Evolutionary conservation across 2,113 vertebrate genomes (phyloP).

Genomic region (Crotalus horridus): DNA sequence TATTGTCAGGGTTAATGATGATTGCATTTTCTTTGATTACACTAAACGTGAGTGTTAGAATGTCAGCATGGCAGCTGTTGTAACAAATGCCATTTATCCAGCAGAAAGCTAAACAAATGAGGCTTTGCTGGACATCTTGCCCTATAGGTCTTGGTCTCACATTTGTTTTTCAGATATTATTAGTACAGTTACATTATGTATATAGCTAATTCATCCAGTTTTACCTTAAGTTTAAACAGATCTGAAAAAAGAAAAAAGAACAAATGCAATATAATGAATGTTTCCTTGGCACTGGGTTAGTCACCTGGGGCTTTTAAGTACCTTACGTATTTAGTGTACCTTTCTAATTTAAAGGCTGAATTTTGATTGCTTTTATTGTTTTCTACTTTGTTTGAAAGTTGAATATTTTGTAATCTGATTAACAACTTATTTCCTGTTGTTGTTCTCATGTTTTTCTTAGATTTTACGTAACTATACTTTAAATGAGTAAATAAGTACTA

Average conservation of each 20-base stretch:
- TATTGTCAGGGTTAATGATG: neutral
- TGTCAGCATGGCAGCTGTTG: neutral
- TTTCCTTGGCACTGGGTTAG: neutral
- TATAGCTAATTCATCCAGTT: neutral
- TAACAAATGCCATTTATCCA: slow-evolving; percentile 9
- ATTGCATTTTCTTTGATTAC: slow-evolving; percentile 27
- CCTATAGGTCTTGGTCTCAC: neutral
- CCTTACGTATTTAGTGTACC: neutral
- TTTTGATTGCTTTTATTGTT: neutral
- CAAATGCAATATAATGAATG: neutral
- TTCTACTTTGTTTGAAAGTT: neutral
- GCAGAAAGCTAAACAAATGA: slow-evolving; percentile 1
- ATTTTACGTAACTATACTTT: neutral
- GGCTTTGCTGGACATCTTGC: slow-evolving; percentile 23
- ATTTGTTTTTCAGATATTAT: slow-evolving; percentile 13
- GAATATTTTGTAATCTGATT: neutral
- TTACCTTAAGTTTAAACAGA: neutral
- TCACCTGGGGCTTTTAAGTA: neutral
- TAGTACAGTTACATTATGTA: neutral
- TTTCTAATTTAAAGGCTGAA: neutral
- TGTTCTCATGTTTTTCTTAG: neutral
- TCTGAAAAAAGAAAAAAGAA: neutral
- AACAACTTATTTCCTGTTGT: neutral
- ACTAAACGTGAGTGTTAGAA: neutral
- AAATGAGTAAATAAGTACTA: neutral